Percentiles rank a stretch among this genome's conserved stretches.
Evolutionary conservation across 1,140 invertebrate species (phyloP).

Genomic region (Eurosta solidaginis): DNA sequence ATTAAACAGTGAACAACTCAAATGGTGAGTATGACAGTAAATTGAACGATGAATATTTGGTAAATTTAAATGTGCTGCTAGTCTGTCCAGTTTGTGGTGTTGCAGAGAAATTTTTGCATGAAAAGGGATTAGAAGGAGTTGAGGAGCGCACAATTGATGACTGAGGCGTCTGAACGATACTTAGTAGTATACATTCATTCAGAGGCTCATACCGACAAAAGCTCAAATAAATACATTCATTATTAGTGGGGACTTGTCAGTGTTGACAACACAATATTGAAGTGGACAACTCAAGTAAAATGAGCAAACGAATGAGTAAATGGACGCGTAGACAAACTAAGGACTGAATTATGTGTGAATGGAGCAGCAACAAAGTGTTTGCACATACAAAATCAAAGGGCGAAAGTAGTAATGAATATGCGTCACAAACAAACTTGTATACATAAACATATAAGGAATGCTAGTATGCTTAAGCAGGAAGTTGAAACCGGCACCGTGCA

Average conservation of each 20-base stretch:
- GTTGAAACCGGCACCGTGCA: background rate
- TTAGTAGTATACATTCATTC: background rate
- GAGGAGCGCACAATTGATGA: background rate
- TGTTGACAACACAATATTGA: constrained; percentile 24
- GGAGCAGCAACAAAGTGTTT: background rate
- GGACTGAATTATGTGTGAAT: background rate
- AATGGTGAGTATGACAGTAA: background rate
- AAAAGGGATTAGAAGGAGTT: constrained; percentile 10
- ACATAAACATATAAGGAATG: too few species aligned
- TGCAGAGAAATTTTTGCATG: constrained; percentile 3
- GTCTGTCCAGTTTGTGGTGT: background rate
- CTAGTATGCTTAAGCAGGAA: background rate
- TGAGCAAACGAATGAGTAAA: background rate
- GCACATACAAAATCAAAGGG: constrained; percentile 8
- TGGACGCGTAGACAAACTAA: background rate
- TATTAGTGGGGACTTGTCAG: constrained; percentile 23
- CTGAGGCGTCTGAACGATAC: background rate
- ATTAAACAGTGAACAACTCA: constrained; percentile 44
- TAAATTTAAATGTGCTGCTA: background rate
- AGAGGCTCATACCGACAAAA: constrained; percentile 29
- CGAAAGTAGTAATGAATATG: background rate
- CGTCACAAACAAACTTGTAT: background rate
- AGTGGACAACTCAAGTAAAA: background rate
- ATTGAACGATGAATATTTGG: background rate
- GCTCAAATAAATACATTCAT: constrained; percentile 32